phyloP scores from a whole-genome alignment of 2,113 vertebrate species.

The Platanista minor region DNA sequence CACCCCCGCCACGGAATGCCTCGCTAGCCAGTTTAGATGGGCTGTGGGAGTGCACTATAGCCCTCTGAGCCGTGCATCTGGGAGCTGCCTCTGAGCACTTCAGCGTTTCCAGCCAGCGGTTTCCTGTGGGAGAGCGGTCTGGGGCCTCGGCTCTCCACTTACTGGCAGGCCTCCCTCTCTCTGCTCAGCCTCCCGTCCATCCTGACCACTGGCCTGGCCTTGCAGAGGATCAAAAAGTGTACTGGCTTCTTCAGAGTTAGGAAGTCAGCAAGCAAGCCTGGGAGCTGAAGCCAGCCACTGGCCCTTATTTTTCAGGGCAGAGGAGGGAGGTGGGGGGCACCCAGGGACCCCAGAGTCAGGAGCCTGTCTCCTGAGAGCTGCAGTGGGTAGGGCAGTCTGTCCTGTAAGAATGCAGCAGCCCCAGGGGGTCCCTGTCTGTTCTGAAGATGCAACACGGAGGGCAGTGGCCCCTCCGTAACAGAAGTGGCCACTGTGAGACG shows the following conservation, averaged over 20 bases:
- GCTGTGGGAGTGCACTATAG: not conserved
- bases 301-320: not conserved
- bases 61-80: not conserved
- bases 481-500: not conserved
- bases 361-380: not conserved
- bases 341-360: not conserved
- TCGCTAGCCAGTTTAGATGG: not conserved
- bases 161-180: not conserved
- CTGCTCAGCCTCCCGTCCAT: not conserved
- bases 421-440: not conserved
- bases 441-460: not conserved
- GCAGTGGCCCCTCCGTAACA: not conserved
- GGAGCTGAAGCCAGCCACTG: not conserved
- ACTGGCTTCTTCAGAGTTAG: not conserved
- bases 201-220: not conserved
- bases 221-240: not conserved
- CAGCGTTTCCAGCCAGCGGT: not conserved
- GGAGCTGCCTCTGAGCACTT: not conserved
- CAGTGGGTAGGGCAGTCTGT: not conserved
- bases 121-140: not conserved
- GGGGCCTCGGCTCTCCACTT: not conserved
- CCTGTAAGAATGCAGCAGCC: not conserved
- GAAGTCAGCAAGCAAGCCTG: not conserved
- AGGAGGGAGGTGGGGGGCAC: not conserved
- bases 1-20: too few relatives aligned